Percentiles rank a stretch among this genome's conserved stretches.
Evolutionary conservation across 1,140 invertebrate species (phyloP).

Genomic region (Gryllus bimaculatus): DNA sequence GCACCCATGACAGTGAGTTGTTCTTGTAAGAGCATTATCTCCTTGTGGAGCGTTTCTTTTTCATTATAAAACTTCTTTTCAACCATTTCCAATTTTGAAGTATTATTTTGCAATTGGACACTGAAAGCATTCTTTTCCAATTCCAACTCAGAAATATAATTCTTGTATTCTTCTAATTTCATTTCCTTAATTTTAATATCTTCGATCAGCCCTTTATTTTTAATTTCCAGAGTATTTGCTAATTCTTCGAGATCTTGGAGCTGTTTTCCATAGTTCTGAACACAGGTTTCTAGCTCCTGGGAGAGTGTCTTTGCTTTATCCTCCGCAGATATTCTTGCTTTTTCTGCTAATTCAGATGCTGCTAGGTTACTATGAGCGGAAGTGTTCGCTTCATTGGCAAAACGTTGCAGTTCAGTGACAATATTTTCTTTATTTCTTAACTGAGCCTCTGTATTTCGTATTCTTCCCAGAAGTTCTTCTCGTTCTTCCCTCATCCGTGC

Average conservation of each 20-base stretch:
- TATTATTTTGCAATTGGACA: no score
- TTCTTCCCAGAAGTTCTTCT: not conserved
- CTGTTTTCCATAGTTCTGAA: not conserved
- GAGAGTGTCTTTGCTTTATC: not conserved
- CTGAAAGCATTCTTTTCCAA: no score
- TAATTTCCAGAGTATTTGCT: not conserved
- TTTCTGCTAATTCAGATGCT: not conserved
- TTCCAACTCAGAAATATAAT: not conserved
- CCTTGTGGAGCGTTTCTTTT: no score
- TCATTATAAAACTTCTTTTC: no score
- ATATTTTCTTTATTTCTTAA: slow-evolving; percentile 18
- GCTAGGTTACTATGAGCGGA: not conserved
- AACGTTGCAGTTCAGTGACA: not conserved
- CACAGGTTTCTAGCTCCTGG: not conserved
- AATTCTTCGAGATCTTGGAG: not conserved
- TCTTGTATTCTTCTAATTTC: not conserved
- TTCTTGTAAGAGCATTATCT: no score
- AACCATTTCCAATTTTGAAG: no score
- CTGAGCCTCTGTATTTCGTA: slow-evolving; percentile 1
- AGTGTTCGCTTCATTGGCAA: not conserved
- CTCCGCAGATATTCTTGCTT: not conserved
- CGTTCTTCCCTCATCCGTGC: slow-evolving; percentile 15
- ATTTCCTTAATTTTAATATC: not conserved
- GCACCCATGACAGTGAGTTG: no score
- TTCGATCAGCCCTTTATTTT: not conserved